A percentile compares a stretch with the other conserved stretches of the same genome.
Conservation (phyloP, 2,113 vertebrate species). For the Macrotis lagotis region DNA sequence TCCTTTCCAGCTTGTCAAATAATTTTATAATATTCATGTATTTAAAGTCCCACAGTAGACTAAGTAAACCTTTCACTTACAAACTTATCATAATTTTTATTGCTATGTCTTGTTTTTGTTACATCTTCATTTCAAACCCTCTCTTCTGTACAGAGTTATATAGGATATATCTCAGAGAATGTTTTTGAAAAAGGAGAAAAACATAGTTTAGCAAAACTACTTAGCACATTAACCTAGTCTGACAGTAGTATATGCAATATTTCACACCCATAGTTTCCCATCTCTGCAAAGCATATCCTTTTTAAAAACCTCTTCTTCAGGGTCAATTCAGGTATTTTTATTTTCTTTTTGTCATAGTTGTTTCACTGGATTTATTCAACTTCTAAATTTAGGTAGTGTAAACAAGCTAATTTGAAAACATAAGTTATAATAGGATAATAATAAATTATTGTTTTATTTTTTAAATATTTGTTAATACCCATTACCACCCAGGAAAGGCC, state of each 20-base stretch:
- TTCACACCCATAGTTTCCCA: neutral
- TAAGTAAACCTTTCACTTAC: slow-evolving; percentile 2
- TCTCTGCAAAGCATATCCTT: neutral
- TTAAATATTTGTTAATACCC: neutral
- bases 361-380: neutral
- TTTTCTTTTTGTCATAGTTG: neutral
- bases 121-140: neutral
- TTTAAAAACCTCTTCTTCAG: no score
- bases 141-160: neutral
- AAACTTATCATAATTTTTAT: slow-evolving; percentile 5
- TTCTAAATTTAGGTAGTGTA: neutral
- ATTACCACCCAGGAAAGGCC: neutral
- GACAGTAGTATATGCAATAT: neutral
- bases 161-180: neutral
- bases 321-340: neutral
- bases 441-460: neutral
- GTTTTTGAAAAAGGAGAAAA: neutral
- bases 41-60: slow-evolving; percentile 6
- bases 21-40: slow-evolving; percentile 10
- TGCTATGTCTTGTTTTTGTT: neutral
- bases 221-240: neutral
- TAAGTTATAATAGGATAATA: neutral
- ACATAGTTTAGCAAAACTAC: neutral
- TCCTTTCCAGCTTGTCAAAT: neutral
- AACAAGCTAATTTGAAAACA: neutral